These are phyloP conservation scores for Pagetopsis macropterus DNA, from an alignment of 2,797 vertebrate species.

Conservation along the genomic window DNA sequence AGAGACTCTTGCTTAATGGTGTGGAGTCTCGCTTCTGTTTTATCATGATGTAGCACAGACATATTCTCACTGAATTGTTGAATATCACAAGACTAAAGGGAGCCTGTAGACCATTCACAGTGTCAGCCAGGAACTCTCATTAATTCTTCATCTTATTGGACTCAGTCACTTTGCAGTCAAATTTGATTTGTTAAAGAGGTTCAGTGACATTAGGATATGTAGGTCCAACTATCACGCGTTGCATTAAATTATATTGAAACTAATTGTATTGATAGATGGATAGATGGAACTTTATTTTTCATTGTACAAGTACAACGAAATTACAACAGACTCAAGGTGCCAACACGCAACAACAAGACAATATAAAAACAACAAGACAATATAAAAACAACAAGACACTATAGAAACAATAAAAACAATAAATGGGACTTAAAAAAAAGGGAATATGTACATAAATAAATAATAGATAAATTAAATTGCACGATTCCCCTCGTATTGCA, in stretches of 20 bases:
- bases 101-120: constrained; percentile 22
- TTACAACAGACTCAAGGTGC: no score
- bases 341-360: no score
- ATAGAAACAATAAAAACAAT: no score
- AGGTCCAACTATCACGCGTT: constrained; percentile 10
- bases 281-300: no score
- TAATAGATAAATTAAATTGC: no score
- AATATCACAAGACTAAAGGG: constrained; percentile 31
- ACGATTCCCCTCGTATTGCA: no score
- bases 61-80: constrained; percentile 38
- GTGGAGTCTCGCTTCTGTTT: constrained; percentile 30
- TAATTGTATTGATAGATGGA: constrained; percentile 19
- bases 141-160: constrained; percentile 28
- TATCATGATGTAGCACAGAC: constrained; percentile 21
- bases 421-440: no score
- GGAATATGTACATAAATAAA: no score
- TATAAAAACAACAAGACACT: no score
- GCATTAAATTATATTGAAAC: constrained; percentile 26
- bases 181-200: constrained; percentile 33
- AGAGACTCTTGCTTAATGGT: constrained; percentile 42
- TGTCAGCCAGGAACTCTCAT: constrained; percentile 29
- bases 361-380: no score
- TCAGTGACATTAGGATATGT: constrained; percentile 5
- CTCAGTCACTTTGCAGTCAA: constrained; percentile 32
- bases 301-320: no score